phyloP scores from a whole-genome alignment of 2,888 invertebrate genomes.

The Melolontha melolontha region DNA sequence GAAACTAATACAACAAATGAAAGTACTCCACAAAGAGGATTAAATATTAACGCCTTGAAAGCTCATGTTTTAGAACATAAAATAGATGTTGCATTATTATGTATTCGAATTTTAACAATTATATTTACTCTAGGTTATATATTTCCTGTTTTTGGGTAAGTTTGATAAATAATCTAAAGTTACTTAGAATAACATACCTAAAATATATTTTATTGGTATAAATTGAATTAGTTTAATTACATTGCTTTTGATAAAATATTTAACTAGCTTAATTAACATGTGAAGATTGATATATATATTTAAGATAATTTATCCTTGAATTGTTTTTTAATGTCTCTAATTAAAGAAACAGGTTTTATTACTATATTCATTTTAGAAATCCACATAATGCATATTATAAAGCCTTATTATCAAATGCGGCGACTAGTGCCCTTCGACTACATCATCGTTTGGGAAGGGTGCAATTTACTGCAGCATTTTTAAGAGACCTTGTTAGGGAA shows the following conservation, averaged over 20 bases:
- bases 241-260: neutral
- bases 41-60: conserved; percentile 72
- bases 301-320: conserved; percentile 26
- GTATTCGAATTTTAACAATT: conserved; percentile 85
- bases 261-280: conserved; percentile 18
- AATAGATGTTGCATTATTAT: conserved; percentile 89
- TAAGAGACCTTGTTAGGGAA: conserved; percentile 84
- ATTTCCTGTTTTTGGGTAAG: conserved; percentile 90
- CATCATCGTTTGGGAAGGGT: conserved; percentile 94
- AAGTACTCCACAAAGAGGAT: conserved; percentile 67
- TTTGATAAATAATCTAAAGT: conserved; percentile 49
- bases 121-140: conserved; percentile 87
- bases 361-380: conserved; percentile 69
- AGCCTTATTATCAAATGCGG: conserved; percentile 92
- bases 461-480: conserved; percentile 84
- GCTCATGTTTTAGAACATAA: conserved; percentile 84
- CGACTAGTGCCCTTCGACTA: conserved; percentile 92
- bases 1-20: conserved; percentile 42
- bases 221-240: conserved; percentile 11
- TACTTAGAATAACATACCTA: neutral
- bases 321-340: neutral
- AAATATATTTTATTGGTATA: neutral
- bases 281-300: neutral
- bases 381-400: conserved; percentile 89
- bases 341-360: conserved; percentile 31